Evolutionary conservation across 2,113 vertebrate species (phyloP).

Genomic region (Pterocles burchelli): DNA sequence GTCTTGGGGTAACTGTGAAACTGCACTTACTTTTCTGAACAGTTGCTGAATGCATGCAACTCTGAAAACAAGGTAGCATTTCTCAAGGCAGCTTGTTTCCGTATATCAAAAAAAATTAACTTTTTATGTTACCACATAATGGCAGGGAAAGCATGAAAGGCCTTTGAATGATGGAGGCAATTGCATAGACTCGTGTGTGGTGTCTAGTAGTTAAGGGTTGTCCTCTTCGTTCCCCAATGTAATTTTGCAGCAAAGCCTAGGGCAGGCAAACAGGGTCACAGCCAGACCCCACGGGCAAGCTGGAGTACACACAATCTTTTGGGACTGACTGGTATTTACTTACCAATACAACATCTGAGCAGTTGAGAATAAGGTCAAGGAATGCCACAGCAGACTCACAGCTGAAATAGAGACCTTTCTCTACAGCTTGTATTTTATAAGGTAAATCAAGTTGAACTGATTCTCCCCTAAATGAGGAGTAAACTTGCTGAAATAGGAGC

Average conservation of each 20-base stretch:
- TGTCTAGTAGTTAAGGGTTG: neutral
- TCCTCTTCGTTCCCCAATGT: neutral
- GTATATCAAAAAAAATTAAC: neutral
- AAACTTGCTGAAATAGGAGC: neutral
- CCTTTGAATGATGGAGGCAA: neutral
- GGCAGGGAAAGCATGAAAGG: neutral
- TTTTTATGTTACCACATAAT: neutral
- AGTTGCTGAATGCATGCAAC: neutral
- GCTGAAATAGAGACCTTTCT: neutral
- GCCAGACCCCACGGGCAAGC: neutral
- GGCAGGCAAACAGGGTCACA: neutral
- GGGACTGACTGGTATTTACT: neutral
- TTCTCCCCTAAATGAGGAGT: neutral
- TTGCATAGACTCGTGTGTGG: neutral
- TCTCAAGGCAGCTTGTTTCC: neutral
- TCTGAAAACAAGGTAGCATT: neutral
- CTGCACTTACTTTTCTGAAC: neutral
- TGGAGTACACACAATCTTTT: accelerated
- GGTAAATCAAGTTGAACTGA: neutral
- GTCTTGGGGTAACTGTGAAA: neutral
- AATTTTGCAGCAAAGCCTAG: neutral
- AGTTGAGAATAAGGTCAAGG: neutral
- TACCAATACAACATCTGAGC: neutral
- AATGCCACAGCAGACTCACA: neutral
- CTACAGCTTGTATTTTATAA: neutral